Evolutionary conservation across 2,888 invertebrate genomes (phyloP).

Genomic region (Melinaea menophilus): DNA sequence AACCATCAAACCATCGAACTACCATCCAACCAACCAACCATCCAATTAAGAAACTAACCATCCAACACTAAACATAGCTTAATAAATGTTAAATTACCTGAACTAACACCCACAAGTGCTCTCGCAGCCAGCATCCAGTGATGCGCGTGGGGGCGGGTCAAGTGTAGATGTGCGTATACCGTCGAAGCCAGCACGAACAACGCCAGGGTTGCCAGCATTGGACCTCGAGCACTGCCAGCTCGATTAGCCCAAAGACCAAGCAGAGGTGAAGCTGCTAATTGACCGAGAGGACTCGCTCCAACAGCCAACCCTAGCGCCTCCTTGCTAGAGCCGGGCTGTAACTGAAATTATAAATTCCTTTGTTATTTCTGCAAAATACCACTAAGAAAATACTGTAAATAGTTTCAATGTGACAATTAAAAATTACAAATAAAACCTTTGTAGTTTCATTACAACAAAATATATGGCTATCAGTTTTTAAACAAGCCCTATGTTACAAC

Average conservation of each 20-base stretch:
- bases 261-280: slow-evolving; percentile 90
- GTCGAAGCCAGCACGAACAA: slow-evolving; percentile 85
- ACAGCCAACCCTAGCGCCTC: slow-evolving; percentile 90
- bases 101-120: slow-evolving; percentile 90
- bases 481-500: no score
- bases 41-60: no score
- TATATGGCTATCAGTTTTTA: no score
- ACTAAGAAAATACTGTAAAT: no score
- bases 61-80: background rate
- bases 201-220: slow-evolving; percentile 82
- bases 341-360: slow-evolving; percentile 64
- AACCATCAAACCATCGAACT: no score
- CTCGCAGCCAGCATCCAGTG: slow-evolving; percentile 87
- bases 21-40: no score
- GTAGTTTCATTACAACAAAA: no score
- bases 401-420: no score
- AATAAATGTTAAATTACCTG: slow-evolving; percentile 72
- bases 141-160: slow-evolving; percentile 80
- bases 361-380: background rate
- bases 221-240: slow-evolving; percentile 83
- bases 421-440: no score
- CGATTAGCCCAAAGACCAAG: slow-evolving; percentile 92
- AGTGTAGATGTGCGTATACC: slow-evolving; percentile 86
- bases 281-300: slow-evolving; percentile 91
- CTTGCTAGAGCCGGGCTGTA: slow-evolving; percentile 87